Percentiles rank a stretch among this genome's conserved stretches.
Conservation (phyloP, 2,113 vertebrate genomes). For the Mustela nigripes region DNA sequence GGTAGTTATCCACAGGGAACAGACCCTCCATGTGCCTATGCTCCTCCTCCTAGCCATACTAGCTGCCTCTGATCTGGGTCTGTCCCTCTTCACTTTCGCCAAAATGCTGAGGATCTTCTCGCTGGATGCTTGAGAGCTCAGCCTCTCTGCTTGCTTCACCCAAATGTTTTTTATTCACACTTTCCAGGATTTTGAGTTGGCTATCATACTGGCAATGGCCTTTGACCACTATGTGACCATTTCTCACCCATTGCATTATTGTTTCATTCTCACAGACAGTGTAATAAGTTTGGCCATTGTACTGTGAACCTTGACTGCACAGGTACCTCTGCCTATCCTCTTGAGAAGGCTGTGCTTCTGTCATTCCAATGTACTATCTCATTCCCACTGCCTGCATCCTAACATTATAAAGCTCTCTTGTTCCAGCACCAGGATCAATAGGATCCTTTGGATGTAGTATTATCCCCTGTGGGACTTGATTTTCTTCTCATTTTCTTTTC, state of each 20-base stretch:
- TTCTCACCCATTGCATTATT: slow-evolving; percentile 55
- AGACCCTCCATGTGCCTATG: slow-evolving; percentile 74
- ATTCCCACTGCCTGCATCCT: slow-evolving; percentile 80
- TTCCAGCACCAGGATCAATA: slow-evolving; percentile 70
- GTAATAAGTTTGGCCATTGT: slow-evolving; percentile 38
- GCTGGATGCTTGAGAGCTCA: slow-evolving; percentile 63
- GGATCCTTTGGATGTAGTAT: slow-evolving; percentile 61
- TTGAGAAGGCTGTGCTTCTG: slow-evolving; percentile 73
- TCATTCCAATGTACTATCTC: slow-evolving; percentile 65
- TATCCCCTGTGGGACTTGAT: slow-evolving; percentile 72
- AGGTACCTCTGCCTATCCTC: slow-evolving; percentile 37
- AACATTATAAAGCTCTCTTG: slow-evolving; percentile 79
- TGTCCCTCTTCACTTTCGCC: slow-evolving; percentile 68
- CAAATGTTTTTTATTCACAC: slow-evolving; percentile 74
- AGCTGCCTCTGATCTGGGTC: slow-evolving; percentile 65
- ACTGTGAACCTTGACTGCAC: neutral
- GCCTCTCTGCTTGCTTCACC: slow-evolving; percentile 41
- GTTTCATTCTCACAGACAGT: slow-evolving; percentile 51
- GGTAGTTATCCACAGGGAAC: slow-evolving; percentile 4
- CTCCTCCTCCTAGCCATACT: slow-evolving; percentile 73
- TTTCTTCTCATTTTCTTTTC: slow-evolving; percentile 79
- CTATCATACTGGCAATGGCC: slow-evolving; percentile 57
- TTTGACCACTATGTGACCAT: slow-evolving; percentile 66
- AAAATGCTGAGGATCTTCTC: slow-evolving; percentile 76
- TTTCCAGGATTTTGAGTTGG: slow-evolving; percentile 61